Conservation (phyloP, 1,140 invertebrate species). For the Brachionus rubens region DNA sequence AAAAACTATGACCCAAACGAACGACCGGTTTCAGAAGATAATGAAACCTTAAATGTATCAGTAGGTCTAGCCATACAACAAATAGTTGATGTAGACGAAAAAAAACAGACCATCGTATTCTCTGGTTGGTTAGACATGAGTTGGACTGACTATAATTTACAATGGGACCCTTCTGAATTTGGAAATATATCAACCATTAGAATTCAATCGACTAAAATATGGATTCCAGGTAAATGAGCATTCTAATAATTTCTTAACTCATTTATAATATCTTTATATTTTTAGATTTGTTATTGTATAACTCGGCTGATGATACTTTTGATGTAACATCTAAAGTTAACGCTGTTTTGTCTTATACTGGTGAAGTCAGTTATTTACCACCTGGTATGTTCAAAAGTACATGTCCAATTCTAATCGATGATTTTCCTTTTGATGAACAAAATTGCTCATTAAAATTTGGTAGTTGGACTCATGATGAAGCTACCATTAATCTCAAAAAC, state of each 20-base stretch:
- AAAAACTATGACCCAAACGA: conserved; percentile 31
- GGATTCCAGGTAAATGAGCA: conserved; percentile 38
- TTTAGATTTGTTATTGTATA: conserved; percentile 72
- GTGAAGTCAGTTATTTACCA: conserved; percentile 92
- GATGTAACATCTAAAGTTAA: conserved; percentile 57
- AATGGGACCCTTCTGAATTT: conserved; percentile 39
- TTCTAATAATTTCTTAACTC: not conserved
- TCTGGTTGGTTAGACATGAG: conserved; percentile 37
- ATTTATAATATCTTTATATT: not conserved
- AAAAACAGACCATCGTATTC: conserved; percentile 38
- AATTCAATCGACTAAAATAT: conserved; percentile 30
- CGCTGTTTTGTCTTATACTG: conserved; percentile 70
- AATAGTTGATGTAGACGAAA: conserved; percentile 45
- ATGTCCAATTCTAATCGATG: conserved; percentile 73
- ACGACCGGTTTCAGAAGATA: conserved; percentile 41
- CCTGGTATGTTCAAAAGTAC: conserved; percentile 98
- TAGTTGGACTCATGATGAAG: conserved; percentile 60
- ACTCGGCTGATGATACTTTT: conserved; percentile 69
- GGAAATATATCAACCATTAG: conserved; percentile 36
- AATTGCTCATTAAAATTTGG: conserved; percentile 59
- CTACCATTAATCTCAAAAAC: conserved; percentile 56
- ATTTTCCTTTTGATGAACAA: conserved; percentile 60
- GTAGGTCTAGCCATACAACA: conserved; percentile 40
- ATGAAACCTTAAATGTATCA: conserved; percentile 18
- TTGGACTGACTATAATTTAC: conserved; percentile 36